Percentiles rank a stretch among this genome's conserved stretches.
Conservation (phyloP, 1,140 invertebrate species). For the Propsilocerus akamusi region DNA sequence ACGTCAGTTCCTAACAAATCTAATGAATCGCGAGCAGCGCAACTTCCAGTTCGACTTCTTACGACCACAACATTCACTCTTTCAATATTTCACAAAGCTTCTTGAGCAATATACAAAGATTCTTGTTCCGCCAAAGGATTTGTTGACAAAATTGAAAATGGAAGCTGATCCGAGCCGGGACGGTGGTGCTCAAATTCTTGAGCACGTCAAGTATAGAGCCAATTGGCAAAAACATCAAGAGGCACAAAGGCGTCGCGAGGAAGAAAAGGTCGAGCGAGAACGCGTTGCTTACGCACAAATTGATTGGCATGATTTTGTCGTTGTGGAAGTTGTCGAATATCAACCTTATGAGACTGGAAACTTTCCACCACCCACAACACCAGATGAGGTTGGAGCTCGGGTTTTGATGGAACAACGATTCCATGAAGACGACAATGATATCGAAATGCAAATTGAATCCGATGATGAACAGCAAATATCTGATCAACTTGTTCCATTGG, state of each 20-base stretch:
- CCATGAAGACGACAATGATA: slow-evolving; percentile 34
- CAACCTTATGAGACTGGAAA: slow-evolving; percentile 89
- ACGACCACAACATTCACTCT: slow-evolving; percentile 93
- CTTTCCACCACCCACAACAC: slow-evolving; percentile 92
- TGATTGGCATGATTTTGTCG: slow-evolving; percentile 99
- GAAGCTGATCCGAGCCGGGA: slow-evolving; percentile 36
- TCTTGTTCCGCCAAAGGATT: slow-evolving; percentile 82
- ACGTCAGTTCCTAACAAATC: slow-evolving; percentile 88
- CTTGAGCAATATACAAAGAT: slow-evolving; percentile 97
- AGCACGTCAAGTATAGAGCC: slow-evolving; percentile 83
- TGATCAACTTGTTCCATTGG: slow-evolving; percentile 15
- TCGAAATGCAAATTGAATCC: slow-evolving; percentile 45
- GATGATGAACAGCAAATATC: slow-evolving; percentile 48
- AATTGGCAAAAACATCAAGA: slow-evolving; percentile 95
- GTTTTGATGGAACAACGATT: slow-evolving; percentile 57
- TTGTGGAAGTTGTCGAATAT: slow-evolving; percentile 98
- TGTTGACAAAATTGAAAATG: slow-evolving; percentile 57
- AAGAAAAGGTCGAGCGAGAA: slow-evolving; percentile 88
- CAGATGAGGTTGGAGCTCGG: slow-evolving; percentile 88
- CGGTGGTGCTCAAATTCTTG: slow-evolving; percentile 52
- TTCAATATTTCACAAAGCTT: slow-evolving; percentile 96
- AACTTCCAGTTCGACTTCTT: slow-evolving; percentile 99
- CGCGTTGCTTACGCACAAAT: slow-evolving; percentile 93
- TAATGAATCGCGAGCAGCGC: slow-evolving; percentile 95
- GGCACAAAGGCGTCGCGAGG: slow-evolving; percentile 74